These are phyloP conservation scores for Aphidius colemani DNA, from an alignment of 2,888 invertebrate genomes.

Conservation along the genomic window DNA sequence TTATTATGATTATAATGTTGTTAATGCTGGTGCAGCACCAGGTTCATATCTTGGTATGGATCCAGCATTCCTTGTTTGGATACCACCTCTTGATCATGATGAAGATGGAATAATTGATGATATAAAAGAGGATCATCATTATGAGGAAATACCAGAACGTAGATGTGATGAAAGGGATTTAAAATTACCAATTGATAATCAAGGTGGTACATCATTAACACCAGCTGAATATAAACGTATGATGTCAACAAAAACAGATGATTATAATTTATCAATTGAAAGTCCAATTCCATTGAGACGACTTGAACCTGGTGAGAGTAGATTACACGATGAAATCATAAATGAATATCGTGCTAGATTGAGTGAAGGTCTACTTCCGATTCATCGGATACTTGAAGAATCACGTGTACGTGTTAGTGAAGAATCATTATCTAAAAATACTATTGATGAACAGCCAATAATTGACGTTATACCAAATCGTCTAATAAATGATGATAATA, in stretches of 20 bases:
- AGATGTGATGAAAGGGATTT: slow-evolving; percentile 32
- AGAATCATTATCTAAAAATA: slow-evolving; percentile 46
- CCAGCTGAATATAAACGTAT: slow-evolving; percentile 48
- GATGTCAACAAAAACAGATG: slow-evolving; percentile 27
- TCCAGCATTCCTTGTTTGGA: slow-evolving; percentile 86
- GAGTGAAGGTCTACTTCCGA: slow-evolving; percentile 48
- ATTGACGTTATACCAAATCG: slow-evolving; percentile 43
- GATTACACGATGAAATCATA: slow-evolving; percentile 48
- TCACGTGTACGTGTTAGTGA: slow-evolving; percentile 51
- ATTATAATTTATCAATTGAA: slow-evolving; percentile 20
- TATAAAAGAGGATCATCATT: slow-evolving; percentile 42
- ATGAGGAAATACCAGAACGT: slow-evolving; percentile 37
- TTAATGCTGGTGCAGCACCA: slow-evolving; percentile 79
- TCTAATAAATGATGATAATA: slow-evolving; percentile 26
- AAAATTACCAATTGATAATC: slow-evolving; percentile 20
- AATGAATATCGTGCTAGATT: slow-evolving; percentile 47
- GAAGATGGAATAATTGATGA: slow-evolving; percentile 56
- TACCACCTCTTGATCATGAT: slow-evolving; percentile 78
- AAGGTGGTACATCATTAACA: slow-evolving; percentile 48
- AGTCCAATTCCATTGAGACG: slow-evolving; percentile 31
- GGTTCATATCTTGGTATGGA: slow-evolving; percentile 89
- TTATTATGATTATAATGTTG: slow-evolving; percentile 88
- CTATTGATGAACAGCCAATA: slow-evolving; percentile 37
- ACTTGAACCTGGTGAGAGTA: slow-evolving; percentile 39
- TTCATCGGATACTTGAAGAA: slow-evolving; percentile 50